Evolutionary conservation across 2,797 vertebrate genomes (phyloP).

Genomic region (Kryptolebias ocellatus): DNA sequence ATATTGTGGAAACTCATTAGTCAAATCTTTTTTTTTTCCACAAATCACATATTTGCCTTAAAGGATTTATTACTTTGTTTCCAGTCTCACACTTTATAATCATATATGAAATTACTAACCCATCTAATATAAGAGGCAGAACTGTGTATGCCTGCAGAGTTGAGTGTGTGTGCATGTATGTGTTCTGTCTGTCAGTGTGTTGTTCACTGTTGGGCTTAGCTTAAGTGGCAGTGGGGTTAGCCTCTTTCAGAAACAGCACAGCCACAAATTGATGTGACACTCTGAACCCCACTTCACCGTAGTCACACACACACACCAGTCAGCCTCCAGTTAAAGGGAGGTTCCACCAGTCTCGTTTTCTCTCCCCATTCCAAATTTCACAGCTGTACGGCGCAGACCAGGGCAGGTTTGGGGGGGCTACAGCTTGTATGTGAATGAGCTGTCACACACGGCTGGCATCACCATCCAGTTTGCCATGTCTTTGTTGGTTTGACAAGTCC

Average conservation of each 20-base stretch:
- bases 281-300: conserved; percentile 67
- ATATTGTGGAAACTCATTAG: too few species aligned
- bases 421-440: conserved; percentile 67
- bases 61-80: too few species aligned
- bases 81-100: too few species aligned
- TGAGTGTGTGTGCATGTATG: conserved; percentile 29
- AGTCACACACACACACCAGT: conserved; percentile 35
- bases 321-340: conserved; percentile 70
- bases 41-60: too few species aligned
- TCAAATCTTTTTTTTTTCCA: too few species aligned
- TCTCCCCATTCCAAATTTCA: conserved; percentile 73
- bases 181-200: conserved; percentile 66
- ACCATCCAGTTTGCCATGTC: conserved; percentile 75
- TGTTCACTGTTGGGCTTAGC: conserved; percentile 65
- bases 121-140: background rate
- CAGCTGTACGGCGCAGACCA: conserved; percentile 61
- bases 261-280: conserved; percentile 79
- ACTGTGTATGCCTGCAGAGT: conserved; percentile 17
- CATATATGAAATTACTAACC: background rate
- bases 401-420: conserved; percentile 60
- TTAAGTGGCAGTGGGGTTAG: conserved; percentile 80
- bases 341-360: conserved; percentile 70
- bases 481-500: conserved; percentile 78
- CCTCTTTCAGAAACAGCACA: conserved; percentile 80
- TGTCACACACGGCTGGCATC: conserved; percentile 77